Evolutionary conservation across 2,113 vertebrate species (phyloP).

Genomic region (Colossoma macropomum): DNA sequence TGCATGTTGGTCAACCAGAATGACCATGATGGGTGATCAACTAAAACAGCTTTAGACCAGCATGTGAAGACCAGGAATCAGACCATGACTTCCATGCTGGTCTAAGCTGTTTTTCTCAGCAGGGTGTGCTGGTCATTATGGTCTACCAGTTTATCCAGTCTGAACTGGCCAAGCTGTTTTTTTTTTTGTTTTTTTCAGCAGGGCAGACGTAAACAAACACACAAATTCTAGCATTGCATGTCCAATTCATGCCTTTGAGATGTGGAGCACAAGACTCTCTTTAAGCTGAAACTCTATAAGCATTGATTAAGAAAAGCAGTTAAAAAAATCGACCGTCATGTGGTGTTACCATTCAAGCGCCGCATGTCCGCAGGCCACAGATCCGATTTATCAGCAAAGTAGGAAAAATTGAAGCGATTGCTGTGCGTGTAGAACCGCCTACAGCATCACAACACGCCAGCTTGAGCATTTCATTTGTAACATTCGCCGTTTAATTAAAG

Average conservation of each 20-base stretch:
- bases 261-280: background rate
- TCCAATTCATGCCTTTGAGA: no score
- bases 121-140: no score
- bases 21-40: no score
- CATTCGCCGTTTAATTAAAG: background rate
- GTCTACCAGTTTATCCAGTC: no score
- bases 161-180: no score
- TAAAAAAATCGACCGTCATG: slow-evolving; percentile 71
- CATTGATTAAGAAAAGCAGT: slow-evolving; percentile 75
- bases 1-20: no score
- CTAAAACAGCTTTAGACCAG: no score
- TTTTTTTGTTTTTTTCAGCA: no score
- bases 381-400: slow-evolving; percentile 49
- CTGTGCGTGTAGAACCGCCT: slow-evolving; percentile 12
- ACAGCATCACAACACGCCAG: background rate
- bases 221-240: background rate
- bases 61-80: no score
- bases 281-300: slow-evolving; percentile 62
- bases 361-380: slow-evolving; percentile 44
- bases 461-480: slow-evolving; percentile 3
- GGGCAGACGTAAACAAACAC: no score
- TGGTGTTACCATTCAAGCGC: slow-evolving; percentile 56
- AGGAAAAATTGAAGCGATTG: slow-evolving; percentile 53
- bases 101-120: no score
- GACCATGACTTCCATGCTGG: no score